phyloP scores from a whole-genome alignment of 2,888 invertebrate genomes.

The Thera britannica region DNA sequence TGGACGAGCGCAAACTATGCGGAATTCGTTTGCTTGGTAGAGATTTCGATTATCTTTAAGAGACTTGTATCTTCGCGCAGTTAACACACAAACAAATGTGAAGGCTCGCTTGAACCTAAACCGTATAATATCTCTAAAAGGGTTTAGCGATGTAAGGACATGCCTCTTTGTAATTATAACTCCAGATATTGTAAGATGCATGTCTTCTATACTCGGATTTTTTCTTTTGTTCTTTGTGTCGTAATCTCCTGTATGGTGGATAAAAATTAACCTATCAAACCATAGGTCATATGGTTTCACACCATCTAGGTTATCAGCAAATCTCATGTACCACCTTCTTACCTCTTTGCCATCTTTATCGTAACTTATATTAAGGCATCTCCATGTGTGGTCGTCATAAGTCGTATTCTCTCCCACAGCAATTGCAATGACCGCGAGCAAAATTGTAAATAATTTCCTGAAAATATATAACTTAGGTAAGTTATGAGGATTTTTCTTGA shows the following conservation, averaged over 20 bases:
- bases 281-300: background rate
- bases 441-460: background rate
- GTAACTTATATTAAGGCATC: background rate
- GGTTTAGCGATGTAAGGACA: conserved; percentile 10
- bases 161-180: background rate
- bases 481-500: no score
- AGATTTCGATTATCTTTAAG: background rate
- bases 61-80: background rate
- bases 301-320: background rate
- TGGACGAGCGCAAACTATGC: conserved; percentile 3
- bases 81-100: background rate
- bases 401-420: background rate
- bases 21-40: background rate
- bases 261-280: conserved; percentile 13
- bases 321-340: conserved; percentile 2
- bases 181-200: background rate
- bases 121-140: conserved; percentile 2
- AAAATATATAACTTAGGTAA: no score
- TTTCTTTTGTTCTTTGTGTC: background rate
- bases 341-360: background rate
- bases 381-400: background rate
- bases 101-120: background rate
- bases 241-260: conserved; percentile 7
- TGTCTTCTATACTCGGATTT: background rate
- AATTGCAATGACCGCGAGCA: background rate